These are phyloP conservation scores for Meteorus sp. DNA, from an alignment of 1,140 invertebrate genomes.

Conservation along the genomic window DNA sequence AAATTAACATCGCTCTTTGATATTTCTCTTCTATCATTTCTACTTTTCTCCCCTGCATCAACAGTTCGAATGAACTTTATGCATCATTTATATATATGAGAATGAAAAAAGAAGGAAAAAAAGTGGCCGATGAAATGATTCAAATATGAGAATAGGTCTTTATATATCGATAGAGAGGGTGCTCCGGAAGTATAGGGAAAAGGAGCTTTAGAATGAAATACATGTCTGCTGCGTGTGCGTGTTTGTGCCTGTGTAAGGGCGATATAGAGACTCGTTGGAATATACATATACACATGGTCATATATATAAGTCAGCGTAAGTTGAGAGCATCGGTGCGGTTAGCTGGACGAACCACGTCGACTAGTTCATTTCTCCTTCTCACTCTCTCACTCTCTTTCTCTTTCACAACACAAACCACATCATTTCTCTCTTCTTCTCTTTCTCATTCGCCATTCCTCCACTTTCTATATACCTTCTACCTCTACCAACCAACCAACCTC, in stretches of 20 bases:
- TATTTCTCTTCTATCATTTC: no score
- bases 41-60: no score
- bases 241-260: not conserved
- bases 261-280: not conserved
- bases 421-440: conserved; percentile 27
- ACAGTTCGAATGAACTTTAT: no score
- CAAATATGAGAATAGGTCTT: no score
- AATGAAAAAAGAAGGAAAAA: conserved; percentile 9
- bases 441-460: conserved; percentile 22
- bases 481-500: conserved; percentile 14
- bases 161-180: not conserved
- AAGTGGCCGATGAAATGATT: no score
- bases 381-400: conserved; percentile 30
- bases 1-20: no score
- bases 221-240: no score
- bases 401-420: conserved; percentile 19
- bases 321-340: conserved; percentile 58
- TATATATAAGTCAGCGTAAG: conserved; percentile 40
- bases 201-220: not conserved
- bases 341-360: conserved; percentile 52
- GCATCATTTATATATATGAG: no score
- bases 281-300: not conserved
- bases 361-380: conserved; percentile 43
- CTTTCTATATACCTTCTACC: conserved; percentile 25
- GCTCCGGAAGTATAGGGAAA: not conserved